A percentile compares a stretch with the other conserved stretches of the same genome.
Conservation (phyloP, 1,140 invertebrate genomes). For the Ceratoteleas bidentatus region DNA sequence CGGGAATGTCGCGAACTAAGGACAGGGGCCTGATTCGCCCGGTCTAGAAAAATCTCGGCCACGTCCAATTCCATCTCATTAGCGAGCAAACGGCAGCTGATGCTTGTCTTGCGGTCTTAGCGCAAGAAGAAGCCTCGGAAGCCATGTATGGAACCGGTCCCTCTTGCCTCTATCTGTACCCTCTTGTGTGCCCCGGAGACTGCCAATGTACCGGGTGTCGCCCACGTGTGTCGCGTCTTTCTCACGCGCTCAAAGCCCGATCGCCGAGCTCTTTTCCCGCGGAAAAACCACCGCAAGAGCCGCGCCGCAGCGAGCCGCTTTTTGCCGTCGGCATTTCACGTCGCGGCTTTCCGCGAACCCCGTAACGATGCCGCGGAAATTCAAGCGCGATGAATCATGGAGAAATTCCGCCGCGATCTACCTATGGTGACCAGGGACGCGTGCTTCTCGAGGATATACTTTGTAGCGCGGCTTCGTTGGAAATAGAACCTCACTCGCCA, state of each 20-base stretch:
- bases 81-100: conserved; percentile 80
- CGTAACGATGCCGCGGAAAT: conserved; percentile 31
- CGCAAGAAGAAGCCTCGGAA: conserved; percentile 80
- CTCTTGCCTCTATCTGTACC: conserved; percentile 76
- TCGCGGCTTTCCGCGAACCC: conserved; percentile 17
- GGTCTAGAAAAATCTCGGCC: conserved; percentile 82
- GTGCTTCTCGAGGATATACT: neutral
- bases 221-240: conserved; percentile 71
- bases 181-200: conserved; percentile 66
- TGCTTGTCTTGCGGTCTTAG: conserved; percentile 80
- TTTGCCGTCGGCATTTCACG: conserved; percentile 16
- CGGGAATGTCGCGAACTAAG: conserved; percentile 81
- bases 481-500: too few species aligned
- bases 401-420: neutral
- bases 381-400: conserved; percentile 6
- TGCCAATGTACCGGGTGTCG: conserved; percentile 79
- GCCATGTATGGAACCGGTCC: conserved; percentile 82
- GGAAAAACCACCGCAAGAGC: conserved; percentile 43
- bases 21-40: conserved; percentile 57
- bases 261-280: conserved; percentile 28
- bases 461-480: too few species aligned
- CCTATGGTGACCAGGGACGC: neutral
- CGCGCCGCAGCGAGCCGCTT: neutral
- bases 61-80: conserved; percentile 83
- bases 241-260: conserved; percentile 52